Base-by-base conservation (phyloP, 2,797 vertebrate species). In the Sebastes hopkinsi region DNA sequence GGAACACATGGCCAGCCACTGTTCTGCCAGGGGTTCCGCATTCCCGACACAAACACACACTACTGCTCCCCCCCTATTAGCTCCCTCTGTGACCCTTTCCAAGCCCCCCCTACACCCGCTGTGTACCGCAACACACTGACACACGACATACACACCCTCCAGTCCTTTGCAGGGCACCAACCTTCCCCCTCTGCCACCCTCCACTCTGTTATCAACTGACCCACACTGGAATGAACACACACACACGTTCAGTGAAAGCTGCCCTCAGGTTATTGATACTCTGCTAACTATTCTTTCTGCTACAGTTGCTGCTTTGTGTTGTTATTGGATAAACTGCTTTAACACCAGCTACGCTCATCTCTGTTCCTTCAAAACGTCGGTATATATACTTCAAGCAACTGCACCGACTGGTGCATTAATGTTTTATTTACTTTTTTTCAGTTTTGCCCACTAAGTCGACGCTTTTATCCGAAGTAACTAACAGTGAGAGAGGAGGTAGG, bases 1-100 rank as follows among this genome's bases (percentile, higher is more conserved):
- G 81, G 90, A 91, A 94, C 92, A 95, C 90, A 92, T 93, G 92
- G 88, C 83, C 85, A 85, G 76, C 78, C 90, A 90, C 86, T 88
- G 87, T 87, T 89, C 84, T 86, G 85, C 80, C 88, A 93, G 83
- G 79, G 94, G 89, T 91, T 95, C 89, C 89, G 90, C 91, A 92
- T 90, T 93, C 93, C 86, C 68, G 58, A 68, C 58, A 50, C 30
- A 60, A 59, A 81, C 54, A 61, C 65, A 72, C 80, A 77, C 68
- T n/a, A 38, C 61, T 6, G 71, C 68, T 34, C 58, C 72, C 62
- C 67, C 67, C 69, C 27, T 22, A 61, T 79, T 82, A 81, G 78
- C 84, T 77, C 83, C 61, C 77, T 81, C 79, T 74, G 27, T 88
- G 88, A 91, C 88, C 87, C 83, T 80, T 75, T 82, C 75, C 77